Conservation (phyloP, 1,140 invertebrate genomes). For the Zaprionus nigranus region DNA sequence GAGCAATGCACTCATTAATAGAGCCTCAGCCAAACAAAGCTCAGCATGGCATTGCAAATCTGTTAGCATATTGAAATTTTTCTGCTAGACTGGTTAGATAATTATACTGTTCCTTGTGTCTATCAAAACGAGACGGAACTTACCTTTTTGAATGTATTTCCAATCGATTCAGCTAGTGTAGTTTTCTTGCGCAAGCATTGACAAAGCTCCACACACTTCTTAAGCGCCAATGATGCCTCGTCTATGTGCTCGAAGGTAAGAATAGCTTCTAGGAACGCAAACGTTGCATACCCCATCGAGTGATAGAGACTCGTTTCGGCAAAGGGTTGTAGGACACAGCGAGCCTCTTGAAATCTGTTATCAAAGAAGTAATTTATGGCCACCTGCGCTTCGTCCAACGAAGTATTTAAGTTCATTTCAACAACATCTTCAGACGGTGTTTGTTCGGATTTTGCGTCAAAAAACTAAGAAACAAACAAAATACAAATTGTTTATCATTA, state of each 20-base stretch:
- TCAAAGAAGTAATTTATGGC: conserved; percentile 94
- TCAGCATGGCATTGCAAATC: conserved; percentile 97
- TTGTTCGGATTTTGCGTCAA: too few relatives aligned
- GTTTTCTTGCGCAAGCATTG: conserved; percentile 89
- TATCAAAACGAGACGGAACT: too few relatives aligned
- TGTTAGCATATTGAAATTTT: conserved; percentile 91
- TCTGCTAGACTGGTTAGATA: conserved; percentile 64
- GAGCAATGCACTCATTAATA: conserved; percentile 94
- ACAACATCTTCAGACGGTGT: neutral
- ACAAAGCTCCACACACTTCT: conserved; percentile 91
- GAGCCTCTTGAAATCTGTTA: conserved; percentile 93
- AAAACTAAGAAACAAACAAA: too few relatives aligned
- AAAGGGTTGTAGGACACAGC: conserved; percentile 90
- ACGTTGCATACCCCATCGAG: conserved; percentile 94
- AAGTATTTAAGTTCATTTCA: conserved; percentile 85
- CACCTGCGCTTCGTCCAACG: conserved; percentile 88
- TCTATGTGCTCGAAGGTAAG: conserved; percentile 96
- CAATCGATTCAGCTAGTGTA: conserved; percentile 91
- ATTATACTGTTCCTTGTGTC: too few relatives aligned
- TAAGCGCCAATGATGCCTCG: conserved; percentile 89
- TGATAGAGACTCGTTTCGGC: conserved; percentile 95
- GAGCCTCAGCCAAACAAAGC: conserved; percentile 95
- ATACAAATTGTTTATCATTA: too few relatives aligned
- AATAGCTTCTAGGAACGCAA: conserved; percentile 96
- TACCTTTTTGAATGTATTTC: conserved; percentile 91